These are phyloP conservation scores for Myanophis thanlyinensis DNA, from an alignment of 2,113 vertebrate genomes.

Conservation along the genomic window DNA sequence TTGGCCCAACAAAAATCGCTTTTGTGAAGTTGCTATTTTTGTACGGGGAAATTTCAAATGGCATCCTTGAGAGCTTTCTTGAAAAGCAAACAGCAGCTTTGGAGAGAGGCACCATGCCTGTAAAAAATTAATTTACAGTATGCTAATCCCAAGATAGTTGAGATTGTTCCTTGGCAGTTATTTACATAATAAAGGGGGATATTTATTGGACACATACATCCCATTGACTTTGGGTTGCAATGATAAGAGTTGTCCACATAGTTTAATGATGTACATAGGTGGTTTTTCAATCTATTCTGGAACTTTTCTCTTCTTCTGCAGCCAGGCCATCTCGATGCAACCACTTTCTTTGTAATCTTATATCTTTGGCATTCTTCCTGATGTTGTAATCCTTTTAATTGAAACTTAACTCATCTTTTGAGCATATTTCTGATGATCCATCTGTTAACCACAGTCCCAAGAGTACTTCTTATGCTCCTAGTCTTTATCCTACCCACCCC, in stretches of 20 bases:
- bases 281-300: background rate
- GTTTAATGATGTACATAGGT: background rate
- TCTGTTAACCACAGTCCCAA: constrained; percentile 1
- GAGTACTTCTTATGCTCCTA: background rate
- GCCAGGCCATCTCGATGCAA: background rate
- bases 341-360: background rate
- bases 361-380: background rate
- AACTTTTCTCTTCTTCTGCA: background rate
- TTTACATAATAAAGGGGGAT: background rate
- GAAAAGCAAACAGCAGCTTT: background rate
- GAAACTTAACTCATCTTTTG: background rate
- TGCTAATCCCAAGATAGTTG: background rate
- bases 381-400: background rate
- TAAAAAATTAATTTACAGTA: background rate
- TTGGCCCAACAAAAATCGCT: background rate
- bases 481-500: background rate
- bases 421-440: background rate
- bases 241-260: background rate
- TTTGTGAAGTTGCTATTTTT: background rate
- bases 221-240: background rate
- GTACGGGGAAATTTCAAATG: background rate
- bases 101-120: background rate
- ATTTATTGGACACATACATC: background rate
- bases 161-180: background rate
- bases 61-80: background rate